A percentile compares a stretch with the other conserved stretches of the same genome.
These are phyloP conservation scores for Drosophila subpulchrella DNA, from an alignment of 1,140 invertebrate species.

Conservation along the genomic window DNA sequence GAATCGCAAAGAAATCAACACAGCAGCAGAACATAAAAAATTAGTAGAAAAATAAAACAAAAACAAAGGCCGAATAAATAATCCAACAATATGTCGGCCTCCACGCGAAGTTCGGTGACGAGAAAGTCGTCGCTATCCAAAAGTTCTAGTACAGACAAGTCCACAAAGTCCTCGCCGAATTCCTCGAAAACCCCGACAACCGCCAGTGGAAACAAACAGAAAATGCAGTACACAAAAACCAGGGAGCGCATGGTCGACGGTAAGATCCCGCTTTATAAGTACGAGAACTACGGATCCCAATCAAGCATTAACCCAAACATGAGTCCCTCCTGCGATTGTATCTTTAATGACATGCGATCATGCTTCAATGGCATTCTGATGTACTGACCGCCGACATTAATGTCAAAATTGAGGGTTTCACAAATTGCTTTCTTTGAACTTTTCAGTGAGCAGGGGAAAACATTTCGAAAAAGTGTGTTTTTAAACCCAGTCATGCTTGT, in stretches of 20 bases:
- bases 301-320: slow-evolving; percentile 22
- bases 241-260: slow-evolving; percentile 81
- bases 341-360: slow-evolving; percentile 32
- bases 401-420: slow-evolving; percentile 23
- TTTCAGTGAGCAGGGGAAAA: not conserved
- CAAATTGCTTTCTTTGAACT: slow-evolving; percentile 5
- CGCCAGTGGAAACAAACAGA: slow-evolving; percentile 69
- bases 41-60: slow-evolving; percentile 37
- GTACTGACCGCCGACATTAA: slow-evolving; percentile 15
- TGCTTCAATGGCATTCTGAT: slow-evolving; percentile 34
- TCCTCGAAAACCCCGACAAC: slow-evolving; percentile 47
- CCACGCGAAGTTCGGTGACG: slow-evolving; percentile 79
- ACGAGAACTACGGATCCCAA: not conserved
- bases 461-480: not conserved
- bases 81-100: slow-evolving; percentile 76
- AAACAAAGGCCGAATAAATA: slow-evolving; percentile 61
- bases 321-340: slow-evolving; percentile 4
- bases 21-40: slow-evolving; percentile 34
- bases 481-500: not conserved
- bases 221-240: slow-evolving; percentile 80
- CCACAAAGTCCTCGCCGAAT: slow-evolving; percentile 53
- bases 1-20: slow-evolving; percentile 32
- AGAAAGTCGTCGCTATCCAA: slow-evolving; percentile 73
- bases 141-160: slow-evolving; percentile 61
- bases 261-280: slow-evolving; percentile 61